Evolutionary conservation across 1,140 invertebrate genomes (phyloP), one percentile per base, ranked within the genome.

Genomic region (Apis cerana): DNA sequence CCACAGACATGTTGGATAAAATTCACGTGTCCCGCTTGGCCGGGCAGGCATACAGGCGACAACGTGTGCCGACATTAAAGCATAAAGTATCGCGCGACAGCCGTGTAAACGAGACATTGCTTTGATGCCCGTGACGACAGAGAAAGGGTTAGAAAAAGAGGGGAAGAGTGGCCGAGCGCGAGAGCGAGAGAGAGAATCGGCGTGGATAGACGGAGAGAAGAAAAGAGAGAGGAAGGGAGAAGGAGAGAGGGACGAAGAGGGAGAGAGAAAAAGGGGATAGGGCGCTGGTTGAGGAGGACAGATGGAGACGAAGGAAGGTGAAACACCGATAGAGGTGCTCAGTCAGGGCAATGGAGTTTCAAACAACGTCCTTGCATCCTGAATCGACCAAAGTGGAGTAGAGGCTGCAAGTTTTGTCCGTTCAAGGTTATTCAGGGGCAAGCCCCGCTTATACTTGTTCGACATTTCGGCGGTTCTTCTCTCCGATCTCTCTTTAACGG

Each of bases 41-140:
- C 67, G 61, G 50, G 65, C 83, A 62, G 68, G 77, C 82, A 65
- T 72, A 80, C 33, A 70, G 70, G 82, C 84, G 79, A 85, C 85
- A 86, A 85, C 80, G 80, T 82, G 84, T 77, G 85, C 68, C 71
- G 75, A 86, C 80, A 82, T 82, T 85, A 86, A 85, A 86, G 80
- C 84, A 86, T 85, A 86, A 86, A 85, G 85, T 86, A 86, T 86
- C 83, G 84, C 79, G 68, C 74, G 84, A 86, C 84, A 85, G 84
- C 68, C 79, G 84, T 85, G 85, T 82, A 86, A 86, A 86, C 85
- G 84, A 85, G 84, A 86, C 85, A 86, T 78, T 72, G 84, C 84
- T 85, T 86, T 85, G 85, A 86, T 86, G 84, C 79, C 80, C 84
- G 84, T 85, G 84, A 85, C 84, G 85, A 78, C 56, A 69, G 56